phyloP scores from a whole-genome alignment of 1,140 invertebrate species.

The Brachionus paranguensis region DNA sequence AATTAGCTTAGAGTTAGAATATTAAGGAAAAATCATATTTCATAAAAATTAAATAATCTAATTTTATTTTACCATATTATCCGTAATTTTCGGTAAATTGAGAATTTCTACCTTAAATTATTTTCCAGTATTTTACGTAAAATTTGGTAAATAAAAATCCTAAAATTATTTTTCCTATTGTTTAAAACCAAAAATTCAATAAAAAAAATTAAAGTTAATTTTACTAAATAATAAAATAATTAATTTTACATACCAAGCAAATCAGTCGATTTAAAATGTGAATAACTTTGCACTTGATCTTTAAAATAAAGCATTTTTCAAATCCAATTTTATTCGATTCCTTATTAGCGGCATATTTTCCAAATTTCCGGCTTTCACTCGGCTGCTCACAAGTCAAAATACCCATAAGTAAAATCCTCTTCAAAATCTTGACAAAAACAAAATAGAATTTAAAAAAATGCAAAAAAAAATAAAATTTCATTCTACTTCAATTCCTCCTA shows the following conservation, averaged over 20 bases:
- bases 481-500: constrained; percentile 11
- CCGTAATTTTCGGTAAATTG: too few species aligned
- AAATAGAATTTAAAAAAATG: neutral
- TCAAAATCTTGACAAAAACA: constrained; percentile 11
- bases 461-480: neutral
- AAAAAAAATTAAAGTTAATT: too few species aligned
- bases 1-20: too few species aligned
- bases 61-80: too few species aligned
- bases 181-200: too few species aligned
- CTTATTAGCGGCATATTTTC: neutral
- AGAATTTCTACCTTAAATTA: too few species aligned
- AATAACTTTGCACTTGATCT: constrained; percentile 34
- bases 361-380: neutral
- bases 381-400: constrained; percentile 1
- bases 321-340: neutral
- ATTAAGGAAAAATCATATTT: too few species aligned
- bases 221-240: too few species aligned
- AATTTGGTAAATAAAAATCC: too few species aligned
- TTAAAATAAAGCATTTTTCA: constrained; percentile 37
- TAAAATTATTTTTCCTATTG: too few species aligned
- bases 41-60: too few species aligned
- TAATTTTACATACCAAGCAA: constrained; percentile 8
- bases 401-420: constrained; percentile 14
- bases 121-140: too few species aligned
- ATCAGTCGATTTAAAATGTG: constrained; percentile 22